Evolutionary conservation across 2,888 invertebrate genomes (phyloP), one percentile per base, ranked within the genome.

Genomic region (Drosophila subsilvestris): DNA sequence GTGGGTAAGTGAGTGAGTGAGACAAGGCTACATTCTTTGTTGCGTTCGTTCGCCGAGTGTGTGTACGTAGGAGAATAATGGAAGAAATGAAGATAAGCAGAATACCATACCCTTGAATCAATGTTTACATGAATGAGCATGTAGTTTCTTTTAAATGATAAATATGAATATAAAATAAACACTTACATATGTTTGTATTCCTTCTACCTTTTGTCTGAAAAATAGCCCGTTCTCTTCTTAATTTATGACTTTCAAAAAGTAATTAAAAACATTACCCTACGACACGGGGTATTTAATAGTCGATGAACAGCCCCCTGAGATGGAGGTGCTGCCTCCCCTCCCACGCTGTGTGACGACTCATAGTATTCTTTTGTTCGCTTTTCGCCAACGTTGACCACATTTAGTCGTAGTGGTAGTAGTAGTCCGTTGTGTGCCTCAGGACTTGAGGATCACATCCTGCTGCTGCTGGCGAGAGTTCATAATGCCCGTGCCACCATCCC

Each of bases 381-480:
- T 88, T 88, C 75, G 79, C 71, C 81, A 76, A 73, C 78, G 71
- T 78, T 86, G 86, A 86, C 86, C 86, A 86, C 89, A 89, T 87
- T 89, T 82, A 80, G 82, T 87, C 72, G 78, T 81, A 61, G 63
- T 72, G 37, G 47, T 49, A 17, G 29, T 20, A 25, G 47, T 12
- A 14, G 32, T 32, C 12, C 32, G 32, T 32, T 17, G n/a, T 51
- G 66, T 65, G 67, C 43, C 50, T 60, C 54, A 58, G 77, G 70
- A 37, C 37, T 77, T 73, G 59, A 75, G 71, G 67, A 80, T 83
- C 76, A 72, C 79, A 82, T 81, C 75, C 79, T 82, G 68, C 65
- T 56, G 65, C 43, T 60, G 65, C 61, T 50, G 72, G 10, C 55
- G 70, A 71, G 83, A 86, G 84, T 86, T 85, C 88, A 88, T 84